Conservation (phyloP, 2,888 invertebrate genomes). For the Drosophila borealis region DNA sequence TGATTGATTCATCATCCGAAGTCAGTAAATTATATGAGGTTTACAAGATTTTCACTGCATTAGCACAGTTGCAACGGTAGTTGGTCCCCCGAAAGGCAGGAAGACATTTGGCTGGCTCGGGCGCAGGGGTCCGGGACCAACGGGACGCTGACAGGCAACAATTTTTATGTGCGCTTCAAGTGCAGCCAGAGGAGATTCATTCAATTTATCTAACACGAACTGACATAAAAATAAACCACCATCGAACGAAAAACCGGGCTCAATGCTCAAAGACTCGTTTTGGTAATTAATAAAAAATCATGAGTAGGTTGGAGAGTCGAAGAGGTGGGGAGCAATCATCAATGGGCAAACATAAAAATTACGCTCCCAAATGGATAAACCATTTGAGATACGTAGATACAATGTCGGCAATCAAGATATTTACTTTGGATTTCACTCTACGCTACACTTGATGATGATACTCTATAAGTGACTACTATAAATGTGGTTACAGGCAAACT, state of each 20-base stretch:
- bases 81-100: constrained; percentile 22
- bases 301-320: constrained; percentile 6
- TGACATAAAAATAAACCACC: constrained; percentile 37
- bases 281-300: constrained; percentile 63
- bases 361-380: constrained; percentile 36
- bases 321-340: constrained; percentile 40
- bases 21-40: constrained; percentile 68
- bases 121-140: background rate
- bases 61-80: constrained; percentile 49
- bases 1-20: constrained; percentile 70
- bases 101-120: background rate
- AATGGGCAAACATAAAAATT: constrained; percentile 46
- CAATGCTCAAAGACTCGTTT: constrained; percentile 64
- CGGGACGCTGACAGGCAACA: constrained; percentile 64
- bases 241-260: constrained; percentile 20
- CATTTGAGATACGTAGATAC: constrained; percentile 24
- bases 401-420: constrained; percentile 50
- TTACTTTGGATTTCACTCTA: constrained; percentile 48
- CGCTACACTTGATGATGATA: constrained; percentile 17
- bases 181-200: constrained; percentile 63
- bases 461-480: background rate
- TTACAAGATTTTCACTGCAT: constrained; percentile 63
- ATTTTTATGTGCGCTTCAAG: constrained; percentile 77
- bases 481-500: constrained; percentile 9
- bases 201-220: constrained; percentile 70